These are phyloP conservation scores for Drosophila oshimai DNA, from an alignment of 1,140 invertebrate genomes.

Conservation along the genomic window DNA sequence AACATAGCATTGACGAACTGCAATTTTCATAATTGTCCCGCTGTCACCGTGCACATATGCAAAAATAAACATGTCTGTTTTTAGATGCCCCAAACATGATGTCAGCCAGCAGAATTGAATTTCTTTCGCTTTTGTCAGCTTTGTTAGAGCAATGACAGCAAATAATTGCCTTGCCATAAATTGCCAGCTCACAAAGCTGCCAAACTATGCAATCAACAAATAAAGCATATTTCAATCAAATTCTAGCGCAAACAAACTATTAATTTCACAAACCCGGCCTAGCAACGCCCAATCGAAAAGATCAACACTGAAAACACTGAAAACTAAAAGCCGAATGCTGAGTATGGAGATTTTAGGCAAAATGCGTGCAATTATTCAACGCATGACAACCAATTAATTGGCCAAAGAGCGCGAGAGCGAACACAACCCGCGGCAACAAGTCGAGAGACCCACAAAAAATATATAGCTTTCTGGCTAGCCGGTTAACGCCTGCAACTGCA, in stretches of 20 bases:
- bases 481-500: constrained; percentile 61
- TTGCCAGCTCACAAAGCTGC: constrained; percentile 16
- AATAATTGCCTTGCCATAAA: constrained; percentile 60
- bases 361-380: constrained; percentile 59
- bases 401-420: constrained; percentile 20
- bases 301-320: constrained; percentile 34
- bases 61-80: constrained; percentile 39
- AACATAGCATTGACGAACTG: constrained; percentile 14
- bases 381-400: constrained; percentile 61
- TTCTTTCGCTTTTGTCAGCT: constrained; percentile 3
- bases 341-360: constrained; percentile 45
- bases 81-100: constrained; percentile 32
- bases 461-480: constrained; percentile 42
- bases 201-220: constrained; percentile 36
- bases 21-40: constrained; percentile 60
- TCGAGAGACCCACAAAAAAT: constrained; percentile 31
- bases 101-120: constrained; percentile 33
- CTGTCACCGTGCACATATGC: constrained; percentile 14
- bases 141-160: constrained; percentile 49
- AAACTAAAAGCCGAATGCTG: constrained; percentile 3
- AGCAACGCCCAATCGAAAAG: constrained; percentile 24
- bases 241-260: constrained; percentile 56
- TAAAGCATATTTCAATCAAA: constrained; percentile 59
- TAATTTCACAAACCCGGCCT: constrained; percentile 29
- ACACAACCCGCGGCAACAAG: constrained; percentile 29